phyloP scores from a whole-genome alignment of 2,797 vertebrate genomes.

The Schizopygopsis pylzovi region DNA sequence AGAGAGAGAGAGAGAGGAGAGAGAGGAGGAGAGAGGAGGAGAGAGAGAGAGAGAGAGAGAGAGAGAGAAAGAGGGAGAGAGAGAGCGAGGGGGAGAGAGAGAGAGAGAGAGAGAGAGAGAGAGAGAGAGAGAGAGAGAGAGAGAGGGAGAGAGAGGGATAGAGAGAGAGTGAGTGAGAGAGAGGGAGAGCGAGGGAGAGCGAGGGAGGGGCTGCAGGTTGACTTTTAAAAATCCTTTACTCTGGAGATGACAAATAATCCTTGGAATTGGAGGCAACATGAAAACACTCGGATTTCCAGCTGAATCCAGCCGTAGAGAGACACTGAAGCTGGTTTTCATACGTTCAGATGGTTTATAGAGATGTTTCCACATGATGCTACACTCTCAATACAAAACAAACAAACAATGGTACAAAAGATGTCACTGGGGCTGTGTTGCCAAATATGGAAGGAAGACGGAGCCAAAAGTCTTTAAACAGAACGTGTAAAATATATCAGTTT shows the following conservation, averaged over 20 bases:
- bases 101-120: too few relatives aligned
- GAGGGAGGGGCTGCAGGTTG: constrained; percentile 75
- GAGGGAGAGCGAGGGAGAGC: constrained; percentile 32
- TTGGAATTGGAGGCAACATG: constrained; percentile 75
- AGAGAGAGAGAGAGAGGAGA: constrained; percentile 55
- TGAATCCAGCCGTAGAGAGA: constrained; percentile 10
- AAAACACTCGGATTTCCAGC: constrained; percentile 65
- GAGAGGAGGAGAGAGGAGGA: too few relatives aligned
- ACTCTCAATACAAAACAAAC: neutral
- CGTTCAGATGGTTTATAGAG: neutral
- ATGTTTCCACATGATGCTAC: neutral
- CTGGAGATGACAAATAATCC: constrained; percentile 86
- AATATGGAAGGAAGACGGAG: neutral
- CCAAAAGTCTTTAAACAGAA: neutral
- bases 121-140: too few relatives aligned
- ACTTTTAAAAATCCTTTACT: constrained; percentile 90
- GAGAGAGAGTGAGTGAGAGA: constrained; percentile 69
- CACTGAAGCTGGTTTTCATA: neutral
- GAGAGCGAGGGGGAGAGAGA: constrained; percentile 31
- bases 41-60: constrained; percentile 76
- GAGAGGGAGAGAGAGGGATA: constrained; percentile 66
- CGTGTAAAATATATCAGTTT: too few relatives aligned
- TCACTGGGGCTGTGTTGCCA: neutral
- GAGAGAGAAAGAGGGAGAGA: constrained; percentile 57
- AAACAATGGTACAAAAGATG: neutral